Evolutionary conservation across 2,113 vertebrate species (phyloP), one percentile per base, ranked within the genome.

Genomic region (Rhea americana): DNA sequence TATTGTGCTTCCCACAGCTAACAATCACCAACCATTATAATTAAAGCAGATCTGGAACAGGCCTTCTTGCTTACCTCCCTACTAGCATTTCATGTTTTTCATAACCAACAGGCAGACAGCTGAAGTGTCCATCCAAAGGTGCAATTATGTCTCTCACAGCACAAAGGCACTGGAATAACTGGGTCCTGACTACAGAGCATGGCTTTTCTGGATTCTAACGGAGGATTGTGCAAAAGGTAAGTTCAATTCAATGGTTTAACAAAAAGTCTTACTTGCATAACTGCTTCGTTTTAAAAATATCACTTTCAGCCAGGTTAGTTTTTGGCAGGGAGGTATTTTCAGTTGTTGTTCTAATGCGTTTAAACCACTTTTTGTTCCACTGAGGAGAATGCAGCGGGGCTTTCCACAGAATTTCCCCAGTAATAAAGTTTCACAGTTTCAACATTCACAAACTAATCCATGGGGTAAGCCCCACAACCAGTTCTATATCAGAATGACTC

Each of bases 91-190:
- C 0, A 2, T 24, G 26, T 0, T 70, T 68, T 86, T 86, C 24
- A 55, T 58, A 58, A 58, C 12, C 18, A 83, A 7, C 68, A 89
- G 17, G 70, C 9, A 26, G 28, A 79, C 21, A 76, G 19, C 12
- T 7, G 65, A 55, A 59, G 14, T 3, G 80, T 35, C 32, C 56
- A 51, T 47, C 1, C n/a, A 53, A 24, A 70, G 74, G n/a, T 9
- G 1, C 51, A 55, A 25, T 1, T 30, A 30, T 13, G 3, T 18
- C 15, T 25, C 17, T 35, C 11, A 17, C 4, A 3, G 16, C 22
- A 30, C 6, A 61, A 4, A 7, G 2, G 1, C 39, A 25, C 7
- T 41, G 20, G 9, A 89, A 3, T 66, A 76, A 62, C 24, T 15
- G 19, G 17, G 20, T 19, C 13, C 37, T 87, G 47, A 77, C 19